Conservation (phyloP, 1,140 invertebrate genomes). For the Conus betulinus region DNA sequence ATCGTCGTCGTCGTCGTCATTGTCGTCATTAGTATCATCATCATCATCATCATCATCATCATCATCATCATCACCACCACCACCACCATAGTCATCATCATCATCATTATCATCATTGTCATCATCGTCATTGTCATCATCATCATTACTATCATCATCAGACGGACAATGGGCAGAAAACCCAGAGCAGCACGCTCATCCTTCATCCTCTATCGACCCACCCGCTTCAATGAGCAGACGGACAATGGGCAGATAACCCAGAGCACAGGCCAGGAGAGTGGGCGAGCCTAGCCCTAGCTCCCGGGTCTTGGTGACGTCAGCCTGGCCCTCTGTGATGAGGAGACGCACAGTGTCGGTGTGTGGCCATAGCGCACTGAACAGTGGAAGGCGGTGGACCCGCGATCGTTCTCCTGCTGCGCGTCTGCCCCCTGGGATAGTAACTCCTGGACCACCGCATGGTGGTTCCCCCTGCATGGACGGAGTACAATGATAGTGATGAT, state of each 20-base stretch:
- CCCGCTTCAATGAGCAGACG: constrained; percentile 58
- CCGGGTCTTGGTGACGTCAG: constrained; percentile 62
- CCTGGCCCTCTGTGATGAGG: constrained; percentile 57
- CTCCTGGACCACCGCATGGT: constrained; percentile 49
- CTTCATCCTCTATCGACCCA: not conserved
- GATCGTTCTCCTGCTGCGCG: constrained; percentile 67
- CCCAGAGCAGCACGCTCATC: not conserved
- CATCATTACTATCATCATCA: not conserved
- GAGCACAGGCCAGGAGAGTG: constrained; percentile 66
- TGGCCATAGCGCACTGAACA: constrained; percentile 72
- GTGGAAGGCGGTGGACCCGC: constrained; percentile 71
- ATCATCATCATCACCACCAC: no score
- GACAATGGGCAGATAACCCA: constrained; percentile 61
- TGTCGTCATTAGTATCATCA: no score
- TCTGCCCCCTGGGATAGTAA: constrained; percentile 54
- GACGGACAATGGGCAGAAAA: not conserved
- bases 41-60: no score
- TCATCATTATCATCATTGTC: no score
- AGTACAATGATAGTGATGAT: no score
- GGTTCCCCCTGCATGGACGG: constrained; percentile 51
- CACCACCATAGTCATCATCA: no score
- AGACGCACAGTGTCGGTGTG: constrained; percentile 56
- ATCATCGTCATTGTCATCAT: no score
- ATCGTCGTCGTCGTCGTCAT: no score
- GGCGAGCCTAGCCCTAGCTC: constrained; percentile 67